phyloP scores from a whole-genome alignment of 2,113 vertebrate genomes.

The Piaya cayana region DNA sequence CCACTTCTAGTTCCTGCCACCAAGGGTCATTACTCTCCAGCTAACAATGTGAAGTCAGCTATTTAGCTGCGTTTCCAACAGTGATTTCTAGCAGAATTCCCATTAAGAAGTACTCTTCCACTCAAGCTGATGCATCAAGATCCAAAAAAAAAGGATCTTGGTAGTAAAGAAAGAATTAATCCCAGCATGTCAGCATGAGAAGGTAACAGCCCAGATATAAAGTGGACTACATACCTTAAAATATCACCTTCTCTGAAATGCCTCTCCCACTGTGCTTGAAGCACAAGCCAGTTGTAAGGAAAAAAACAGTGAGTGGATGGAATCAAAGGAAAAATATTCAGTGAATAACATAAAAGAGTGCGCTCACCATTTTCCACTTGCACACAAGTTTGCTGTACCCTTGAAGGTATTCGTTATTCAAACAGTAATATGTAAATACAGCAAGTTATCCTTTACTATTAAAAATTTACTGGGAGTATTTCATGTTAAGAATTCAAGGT shows the following conservation, averaged over 20 bases:
- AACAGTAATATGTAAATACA: conserved; percentile 26
- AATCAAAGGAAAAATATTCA: conserved; percentile 12
- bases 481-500: neutral
- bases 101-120: neutral
- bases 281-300: neutral
- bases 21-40: neutral
- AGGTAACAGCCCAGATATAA: neutral
- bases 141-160: neutral
- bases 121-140: neutral
- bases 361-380: neutral
- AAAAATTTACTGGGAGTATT: neutral
- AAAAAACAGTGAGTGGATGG: neutral
- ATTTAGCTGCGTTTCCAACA: neutral
- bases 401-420: conserved; percentile 50
- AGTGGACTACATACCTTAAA: neutral
- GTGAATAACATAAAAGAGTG: conserved; percentile 8
- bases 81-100: neutral
- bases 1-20: neutral
- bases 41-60: neutral
- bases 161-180: neutral
- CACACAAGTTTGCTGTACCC: neutral
- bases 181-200: neutral
- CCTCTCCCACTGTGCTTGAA: neutral
- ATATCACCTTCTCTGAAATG: neutral
- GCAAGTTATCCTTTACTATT: conserved; percentile 2